Conservation (phyloP, 2,113 vertebrate genomes). For the Psephotus haematonotus region DNA sequence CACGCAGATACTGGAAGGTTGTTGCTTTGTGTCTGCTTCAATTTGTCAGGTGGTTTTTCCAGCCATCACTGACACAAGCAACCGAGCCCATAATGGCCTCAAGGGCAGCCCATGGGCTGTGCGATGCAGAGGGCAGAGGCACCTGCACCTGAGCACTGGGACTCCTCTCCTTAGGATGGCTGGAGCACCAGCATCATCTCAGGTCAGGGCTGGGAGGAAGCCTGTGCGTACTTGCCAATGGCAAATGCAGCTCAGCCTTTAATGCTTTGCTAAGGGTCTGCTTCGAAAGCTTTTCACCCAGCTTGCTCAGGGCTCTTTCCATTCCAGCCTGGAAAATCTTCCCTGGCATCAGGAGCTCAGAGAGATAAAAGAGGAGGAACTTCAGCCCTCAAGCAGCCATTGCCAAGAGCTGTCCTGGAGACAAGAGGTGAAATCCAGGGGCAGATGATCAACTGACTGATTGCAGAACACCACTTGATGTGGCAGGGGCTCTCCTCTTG, state of each 20-base stretch:
- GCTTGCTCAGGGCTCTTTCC: not conserved
- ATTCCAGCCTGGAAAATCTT: not conserved
- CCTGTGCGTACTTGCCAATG: not conserved
- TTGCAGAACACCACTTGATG: not conserved
- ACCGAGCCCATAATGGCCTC: not conserved
- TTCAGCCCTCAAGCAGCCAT: not conserved
- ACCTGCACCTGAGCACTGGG: not conserved
- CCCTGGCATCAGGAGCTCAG: not conserved
- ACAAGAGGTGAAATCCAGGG: not conserved
- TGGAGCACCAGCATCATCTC: not conserved
- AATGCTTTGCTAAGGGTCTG: not conserved
- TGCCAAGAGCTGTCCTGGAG: not conserved
- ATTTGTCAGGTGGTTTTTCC: not conserved
- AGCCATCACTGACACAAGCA: not conserved
- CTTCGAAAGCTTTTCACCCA: not conserved
- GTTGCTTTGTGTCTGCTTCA: not conserved
- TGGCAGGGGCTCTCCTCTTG: not conserved
- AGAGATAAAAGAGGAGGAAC: not conserved
- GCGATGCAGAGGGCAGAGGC: fast-evolving
- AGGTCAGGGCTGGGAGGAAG: not conserved
- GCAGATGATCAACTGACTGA: not conserved
- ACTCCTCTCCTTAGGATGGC: not conserved
- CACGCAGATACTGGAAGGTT: not conserved
- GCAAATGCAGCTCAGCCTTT: not conserved
- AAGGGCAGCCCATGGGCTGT: not conserved